These are phyloP conservation scores for Styela clava DNA, from an alignment of 23 tunicate genomes.

Conservation along the genomic window DNA sequence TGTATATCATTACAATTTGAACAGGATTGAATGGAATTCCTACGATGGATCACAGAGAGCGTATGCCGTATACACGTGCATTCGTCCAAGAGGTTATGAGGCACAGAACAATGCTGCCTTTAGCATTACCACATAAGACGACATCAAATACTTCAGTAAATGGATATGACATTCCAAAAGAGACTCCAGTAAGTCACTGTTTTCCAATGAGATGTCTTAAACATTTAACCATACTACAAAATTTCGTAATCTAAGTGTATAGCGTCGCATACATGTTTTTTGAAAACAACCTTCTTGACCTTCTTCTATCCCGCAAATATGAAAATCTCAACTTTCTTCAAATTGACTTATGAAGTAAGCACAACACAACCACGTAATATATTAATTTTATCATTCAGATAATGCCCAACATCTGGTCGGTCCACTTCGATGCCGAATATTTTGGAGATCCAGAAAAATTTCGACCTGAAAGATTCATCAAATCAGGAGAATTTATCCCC, in stretches of 20 bases:
- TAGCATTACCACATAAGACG: not conserved
- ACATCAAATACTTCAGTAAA: not conserved
- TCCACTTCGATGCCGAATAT: conserved; percentile 7
- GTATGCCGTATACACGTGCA: not conserved
- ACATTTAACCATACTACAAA: too few species aligned
- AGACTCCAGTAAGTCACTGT: not conserved
- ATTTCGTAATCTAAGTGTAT: too few species aligned
- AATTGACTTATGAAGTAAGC: too few species aligned
- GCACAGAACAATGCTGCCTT: not conserved
- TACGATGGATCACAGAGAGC: not conserved
- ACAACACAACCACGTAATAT: too few species aligned
- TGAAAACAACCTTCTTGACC: too few species aligned
- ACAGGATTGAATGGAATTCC: not conserved
- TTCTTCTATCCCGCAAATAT: too few species aligned
- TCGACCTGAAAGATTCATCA: conserved; percentile 24
- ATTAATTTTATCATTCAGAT: too few species aligned
- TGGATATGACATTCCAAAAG: not conserved
- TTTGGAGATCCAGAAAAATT: conserved; percentile 24
- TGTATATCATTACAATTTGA: too few species aligned
- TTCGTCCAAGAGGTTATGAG: not conserved
- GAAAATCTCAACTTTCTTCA: too few species aligned
- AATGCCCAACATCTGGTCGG: conserved; percentile 17
- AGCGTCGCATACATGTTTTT: too few species aligned
- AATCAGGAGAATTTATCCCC: conserved; percentile 16
- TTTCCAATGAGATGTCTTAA: too few species aligned